These are phyloP conservation scores for Dryomyza anilis DNA, from an alignment of 2,888 invertebrate species.

Conservation along the genomic window DNA sequence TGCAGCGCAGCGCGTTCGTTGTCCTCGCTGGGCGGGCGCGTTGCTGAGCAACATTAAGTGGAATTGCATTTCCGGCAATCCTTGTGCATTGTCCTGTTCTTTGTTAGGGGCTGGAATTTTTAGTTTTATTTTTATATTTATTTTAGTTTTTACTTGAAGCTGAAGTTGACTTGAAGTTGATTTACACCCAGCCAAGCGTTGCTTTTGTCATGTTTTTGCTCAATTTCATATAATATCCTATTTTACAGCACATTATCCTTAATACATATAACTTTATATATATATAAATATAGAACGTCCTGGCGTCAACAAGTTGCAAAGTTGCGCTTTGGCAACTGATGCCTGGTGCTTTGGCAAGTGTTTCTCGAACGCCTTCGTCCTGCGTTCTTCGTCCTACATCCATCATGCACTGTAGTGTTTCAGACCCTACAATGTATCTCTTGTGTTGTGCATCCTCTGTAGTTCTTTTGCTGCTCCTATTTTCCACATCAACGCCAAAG, in stretches of 20 bases:
- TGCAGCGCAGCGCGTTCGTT: background rate
- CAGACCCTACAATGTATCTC: too few species aligned
- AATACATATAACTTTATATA: background rate
- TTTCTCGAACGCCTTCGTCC: too few species aligned
- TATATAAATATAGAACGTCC: background rate
- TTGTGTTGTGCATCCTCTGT: too few species aligned
- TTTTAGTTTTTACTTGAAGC: too few species aligned
- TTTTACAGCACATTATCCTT: constrained; percentile 17
- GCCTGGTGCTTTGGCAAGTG: too few species aligned
- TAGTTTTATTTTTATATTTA: too few species aligned
- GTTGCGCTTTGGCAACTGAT: constrained; percentile 5
- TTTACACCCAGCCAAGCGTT: background rate
- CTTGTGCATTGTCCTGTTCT: background rate
- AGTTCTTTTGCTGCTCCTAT: too few species aligned
- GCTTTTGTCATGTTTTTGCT: background rate
- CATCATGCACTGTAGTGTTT: too few species aligned
- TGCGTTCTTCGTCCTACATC: too few species aligned
- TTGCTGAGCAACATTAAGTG: constrained; percentile 14
- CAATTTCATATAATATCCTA: constrained; percentile 13
- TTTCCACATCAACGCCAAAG: too few species aligned
- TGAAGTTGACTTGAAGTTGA: background rate
- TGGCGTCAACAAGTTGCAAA: constrained; percentile 11
- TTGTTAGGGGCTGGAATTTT: too few species aligned
- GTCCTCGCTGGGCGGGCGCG: background rate
- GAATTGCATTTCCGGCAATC: constrained; percentile 5